Evolutionary conservation across 2,888 invertebrate genomes (phyloP).

Genomic region (Chironomus tentans): DNA sequence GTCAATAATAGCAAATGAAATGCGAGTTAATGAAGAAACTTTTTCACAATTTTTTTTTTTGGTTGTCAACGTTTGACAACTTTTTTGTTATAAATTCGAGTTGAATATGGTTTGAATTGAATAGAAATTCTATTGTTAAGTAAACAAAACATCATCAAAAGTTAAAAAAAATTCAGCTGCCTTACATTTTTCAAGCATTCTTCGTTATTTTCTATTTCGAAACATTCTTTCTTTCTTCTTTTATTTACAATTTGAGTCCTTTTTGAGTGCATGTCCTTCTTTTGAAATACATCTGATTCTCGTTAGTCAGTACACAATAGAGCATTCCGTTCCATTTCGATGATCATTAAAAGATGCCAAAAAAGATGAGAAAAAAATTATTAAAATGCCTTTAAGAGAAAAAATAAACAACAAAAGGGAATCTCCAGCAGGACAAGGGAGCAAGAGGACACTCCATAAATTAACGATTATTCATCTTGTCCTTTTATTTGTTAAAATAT

Average conservation of each 20-base stretch:
- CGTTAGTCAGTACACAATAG: constrained; percentile 7
- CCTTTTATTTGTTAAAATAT: background rate
- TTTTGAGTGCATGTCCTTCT: background rate
- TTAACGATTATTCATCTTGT: constrained; percentile 5
- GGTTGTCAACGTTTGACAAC: background rate
- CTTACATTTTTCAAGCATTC: background rate
- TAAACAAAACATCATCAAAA: background rate
- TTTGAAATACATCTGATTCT: constrained; percentile 9
- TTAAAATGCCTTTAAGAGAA: constrained; percentile 11
- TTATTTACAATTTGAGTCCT: too few species aligned
- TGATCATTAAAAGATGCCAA: constrained; percentile 1
- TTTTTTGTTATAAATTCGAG: background rate
- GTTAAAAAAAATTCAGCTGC: background rate
- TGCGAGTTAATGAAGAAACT: background rate
- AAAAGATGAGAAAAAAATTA: background rate
- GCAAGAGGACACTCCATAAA: constrained; percentile 21
- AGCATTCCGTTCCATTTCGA: constrained; percentile 10
- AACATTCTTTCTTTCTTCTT: background rate
- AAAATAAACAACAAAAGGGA: constrained; percentile 1
- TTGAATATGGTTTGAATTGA: too few species aligned
- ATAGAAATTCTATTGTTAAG: background rate
- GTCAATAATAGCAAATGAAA: background rate
- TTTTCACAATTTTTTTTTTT: background rate
- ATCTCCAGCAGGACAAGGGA: background rate
- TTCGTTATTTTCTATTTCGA: too few species aligned